These are phyloP conservation scores for Enteromius anoplus DNA, from an alignment of 2,797 vertebrate species.

Conservation along the genomic window DNA sequence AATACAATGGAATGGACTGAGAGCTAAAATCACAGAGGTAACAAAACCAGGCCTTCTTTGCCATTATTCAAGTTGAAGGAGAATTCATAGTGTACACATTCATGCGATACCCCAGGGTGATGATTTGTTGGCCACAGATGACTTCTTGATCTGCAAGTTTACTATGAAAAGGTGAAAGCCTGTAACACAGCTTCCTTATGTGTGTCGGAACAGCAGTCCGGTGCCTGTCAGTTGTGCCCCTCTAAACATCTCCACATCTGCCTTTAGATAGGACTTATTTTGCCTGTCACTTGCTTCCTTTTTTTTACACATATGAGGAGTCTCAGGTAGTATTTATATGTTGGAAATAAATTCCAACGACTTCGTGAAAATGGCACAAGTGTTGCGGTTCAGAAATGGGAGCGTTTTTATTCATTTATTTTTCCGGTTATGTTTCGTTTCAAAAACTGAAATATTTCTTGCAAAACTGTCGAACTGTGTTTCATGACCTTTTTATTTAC, in stretches of 20 bases:
- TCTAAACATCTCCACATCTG: neutral
- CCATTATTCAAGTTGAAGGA: constrained; percentile 12
- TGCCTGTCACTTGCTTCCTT: neutral
- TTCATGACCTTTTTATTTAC: neutral
- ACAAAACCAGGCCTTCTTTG: constrained; percentile 22
- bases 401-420: too few relatives aligned
- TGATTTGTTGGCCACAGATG: constrained; percentile 7
- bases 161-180: neutral
- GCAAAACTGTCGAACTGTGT: neutral
- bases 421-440: neutral
- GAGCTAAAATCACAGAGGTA: constrained; percentile 60
- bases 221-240: neutral
- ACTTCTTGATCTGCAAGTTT: constrained; percentile 22
- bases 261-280: neutral
- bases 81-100: neutral
- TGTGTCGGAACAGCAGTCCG: neutral
- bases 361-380: neutral
- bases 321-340: neutral
- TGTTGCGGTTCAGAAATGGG: neutral
- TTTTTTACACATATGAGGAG: neutral
- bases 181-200: neutral
- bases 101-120: neutral
- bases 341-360: neutral
- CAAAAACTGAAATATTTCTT: neutral
- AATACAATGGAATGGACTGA: constrained; percentile 71